Base-by-base conservation (phyloP, 2,113 vertebrate species). In the Microcebus lehilahytsara region DNA sequence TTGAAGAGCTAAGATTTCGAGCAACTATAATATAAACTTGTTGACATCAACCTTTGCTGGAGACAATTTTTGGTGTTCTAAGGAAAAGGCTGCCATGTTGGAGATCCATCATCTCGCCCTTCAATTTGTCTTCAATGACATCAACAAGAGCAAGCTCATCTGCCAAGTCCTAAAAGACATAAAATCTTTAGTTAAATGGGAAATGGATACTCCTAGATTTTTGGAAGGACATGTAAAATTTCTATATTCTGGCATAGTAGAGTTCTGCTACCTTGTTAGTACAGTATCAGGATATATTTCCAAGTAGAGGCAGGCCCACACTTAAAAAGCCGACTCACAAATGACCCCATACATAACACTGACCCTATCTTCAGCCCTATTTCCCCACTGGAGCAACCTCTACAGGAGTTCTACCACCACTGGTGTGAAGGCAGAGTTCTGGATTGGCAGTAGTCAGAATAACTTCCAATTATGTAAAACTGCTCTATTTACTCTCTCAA, bases 81-180 rank as follows among this genome's bases (percentile, higher is more conserved):
- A 99, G 99, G 98, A 99, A 99, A 95, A 99, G 99, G 96, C 99
- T 99, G 96, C 99, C 99, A 13, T 99, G 99, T 95, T 99, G 99
- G 93, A 99, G 99, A 97, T 99, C 99, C 98, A 99, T 99, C 98
- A 97, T 99, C 96, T 99, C 99, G 92, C 99, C 99, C 98, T 99
- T 99, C 97, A 99, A 96, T 97, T 99, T 99, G 98, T 99, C 99
- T 97, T 99, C 99, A 85, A 99, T 99, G 95, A 99, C 99, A 89
- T 99, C 99, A 97, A 99, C 99, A 96, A 99, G 98, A 30, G 99
- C 99, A 66, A 99, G 98, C 98, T 99, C 99, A 98, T 99, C 99
- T 19, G 99, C 99, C 97, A 99, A 98, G 67, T 99, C 99, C 99
- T 99, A 91, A 66, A 98, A 89, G n/a, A 98, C 10, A 96, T 12